Base-by-base conservation (phyloP, 2,113 vertebrate genomes). In the Leuciscus idus region DNA sequence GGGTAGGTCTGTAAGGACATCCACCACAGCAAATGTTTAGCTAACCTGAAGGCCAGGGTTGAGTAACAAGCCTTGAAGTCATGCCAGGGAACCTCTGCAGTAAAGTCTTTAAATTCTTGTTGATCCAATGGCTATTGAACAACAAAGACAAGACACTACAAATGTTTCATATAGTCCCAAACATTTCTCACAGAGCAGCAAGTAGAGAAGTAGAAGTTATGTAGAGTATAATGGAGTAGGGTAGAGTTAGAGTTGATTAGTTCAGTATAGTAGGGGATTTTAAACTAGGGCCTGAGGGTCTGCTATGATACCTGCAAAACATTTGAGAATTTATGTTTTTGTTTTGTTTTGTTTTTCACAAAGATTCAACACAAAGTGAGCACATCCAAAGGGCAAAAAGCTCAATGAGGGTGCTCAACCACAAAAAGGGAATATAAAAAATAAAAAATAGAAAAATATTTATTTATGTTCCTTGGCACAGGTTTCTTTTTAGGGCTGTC, bases 1-100 rank as follows among this genome's bases (percentile, higher is more conserved):
- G 52, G 21, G 26, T 78, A 61, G 13, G 62, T 80, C 11, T 43
- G 78, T 36, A 36, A 62, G 89, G 91, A 91, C 90, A 91, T 90
- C 91, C 92, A 93, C 91, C 17, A 91, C 91, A 92, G 94, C 94
- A 94, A 94, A 95, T 93, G 93, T 94, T 94, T 93, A 95, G 93
- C 92, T 90, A 93, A 93, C 93, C 91, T 91, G 90, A 89, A 92
- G 93, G 93, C 93, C 92, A 93, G 73, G 57, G 84, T n/a, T 61
- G 48, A 57, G 84, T 13, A 48, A 48, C 19, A 85, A 85, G 26
- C 59, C 83, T 80, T 72, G 52, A 85, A 28, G 33, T 10, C 48
- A n/a, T 17, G 64, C 23, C 12, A 52, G 48, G 4, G 50, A 77
- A 73, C 36, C 36, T 73, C 19, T 11, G 21, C 0, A 2, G 68